Conservation (phyloP, 2,888 invertebrate genomes). For the Therioaphis trifolii region DNA sequence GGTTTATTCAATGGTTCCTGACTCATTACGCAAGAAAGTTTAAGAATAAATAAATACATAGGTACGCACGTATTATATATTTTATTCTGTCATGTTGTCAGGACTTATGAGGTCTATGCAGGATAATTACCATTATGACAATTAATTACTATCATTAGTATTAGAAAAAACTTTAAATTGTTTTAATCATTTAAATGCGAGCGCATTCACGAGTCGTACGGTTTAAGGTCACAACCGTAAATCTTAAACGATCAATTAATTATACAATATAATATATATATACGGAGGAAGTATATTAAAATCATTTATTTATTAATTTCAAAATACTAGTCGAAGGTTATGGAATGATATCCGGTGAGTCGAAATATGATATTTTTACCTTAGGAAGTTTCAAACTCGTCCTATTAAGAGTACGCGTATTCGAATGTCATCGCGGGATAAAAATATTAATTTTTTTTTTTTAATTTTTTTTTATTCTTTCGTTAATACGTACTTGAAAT, state of each 20-base stretch:
- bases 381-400: not conserved
- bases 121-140: slow-evolving; percentile 28
- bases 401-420: no score
- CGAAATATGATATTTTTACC: slow-evolving; percentile 21
- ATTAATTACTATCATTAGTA: slow-evolving; percentile 42
- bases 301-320: slow-evolving; percentile 45
- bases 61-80: not conserved
- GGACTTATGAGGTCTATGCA: slow-evolving; percentile 12
- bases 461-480: no score
- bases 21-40: not conserved
- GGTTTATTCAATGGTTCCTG: not conserved
- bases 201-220: not conserved
- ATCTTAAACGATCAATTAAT: slow-evolving; percentile 58
- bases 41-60: not conserved
- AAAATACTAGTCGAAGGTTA: slow-evolving; percentile 46
- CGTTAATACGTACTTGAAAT: no score
- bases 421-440: no score
- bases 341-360: not conserved
- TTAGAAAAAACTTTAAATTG: slow-evolving; percentile 35
- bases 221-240: slow-evolving; percentile 55
- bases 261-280: not conserved
- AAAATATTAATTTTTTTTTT: no score
- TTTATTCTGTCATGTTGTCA: not conserved
- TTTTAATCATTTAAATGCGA: slow-evolving; percentile 29
- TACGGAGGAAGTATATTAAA: slow-evolving; percentile 33